These are phyloP conservation scores for Cirrhinus mrigala DNA, from an alignment of 2,797 vertebrate genomes.

Conservation along the genomic window DNA sequence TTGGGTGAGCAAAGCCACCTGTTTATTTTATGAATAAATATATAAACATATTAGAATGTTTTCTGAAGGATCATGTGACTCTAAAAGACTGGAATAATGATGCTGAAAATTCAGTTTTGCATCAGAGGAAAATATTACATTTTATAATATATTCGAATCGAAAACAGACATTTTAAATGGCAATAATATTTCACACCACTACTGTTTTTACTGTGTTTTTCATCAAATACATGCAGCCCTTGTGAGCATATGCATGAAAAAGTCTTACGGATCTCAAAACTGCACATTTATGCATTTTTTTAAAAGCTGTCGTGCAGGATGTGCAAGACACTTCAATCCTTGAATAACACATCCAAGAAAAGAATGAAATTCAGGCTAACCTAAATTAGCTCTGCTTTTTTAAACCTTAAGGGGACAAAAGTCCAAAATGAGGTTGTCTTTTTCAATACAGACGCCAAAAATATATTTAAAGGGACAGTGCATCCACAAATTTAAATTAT, in stretches of 20 bases:
- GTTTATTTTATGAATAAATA: background rate
- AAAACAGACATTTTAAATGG: background rate
- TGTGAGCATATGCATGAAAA: background rate
- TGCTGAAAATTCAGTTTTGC: background rate
- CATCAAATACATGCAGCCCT: background rate
- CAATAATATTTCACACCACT: background rate
- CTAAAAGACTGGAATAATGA: background rate
- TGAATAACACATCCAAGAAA: background rate
- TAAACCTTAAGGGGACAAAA: slow-evolving; percentile 33
- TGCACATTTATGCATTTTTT: background rate
- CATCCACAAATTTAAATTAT: background rate
- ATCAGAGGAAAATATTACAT: background rate
- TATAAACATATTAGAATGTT: background rate
- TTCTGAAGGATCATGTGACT: background rate
- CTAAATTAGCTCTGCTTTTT: slow-evolving; percentile 33
- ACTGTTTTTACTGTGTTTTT: background rate
- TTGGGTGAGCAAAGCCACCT: background rate
- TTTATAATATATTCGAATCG: too few relatives aligned
- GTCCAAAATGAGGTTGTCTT: slow-evolving; percentile 12
- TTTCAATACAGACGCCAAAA: slow-evolving; percentile 11
- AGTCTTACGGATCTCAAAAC: background rate
- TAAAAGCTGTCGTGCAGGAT: background rate
- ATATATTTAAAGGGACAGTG: slow-evolving; percentile 17
- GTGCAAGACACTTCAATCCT: background rate
- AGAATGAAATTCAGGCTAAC: slow-evolving; percentile 21